Evolutionary conservation across 1,140 invertebrate genomes (phyloP), one percentile per base, ranked within the genome.

Genomic region (Helicoverpa armigera): DNA sequence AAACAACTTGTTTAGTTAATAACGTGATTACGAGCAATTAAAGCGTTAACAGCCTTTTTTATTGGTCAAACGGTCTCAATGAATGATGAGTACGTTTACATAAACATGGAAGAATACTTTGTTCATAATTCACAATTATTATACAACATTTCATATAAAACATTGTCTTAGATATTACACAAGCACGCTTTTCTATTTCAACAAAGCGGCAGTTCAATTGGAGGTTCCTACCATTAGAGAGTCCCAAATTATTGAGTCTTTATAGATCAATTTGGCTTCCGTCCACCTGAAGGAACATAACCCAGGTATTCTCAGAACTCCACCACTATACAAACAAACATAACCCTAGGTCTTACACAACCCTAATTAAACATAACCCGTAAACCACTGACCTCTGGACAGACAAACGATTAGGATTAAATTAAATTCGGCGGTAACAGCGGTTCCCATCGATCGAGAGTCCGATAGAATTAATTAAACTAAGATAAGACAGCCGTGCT

Each of bases 401-500:
- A 43, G 35, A 43, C 35, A 43, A 16, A 5, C 16, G 63, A 67
- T 70, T 29, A 53, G 50, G 50, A 53, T 54, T 53, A 75, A 48
- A 73, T 58, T 35, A 13, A 73, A 73, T 58, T 58, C 29, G 53
- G 73, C n/a, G 53, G 48, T 77, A 43, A 18, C 50, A 13, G 16
- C 60, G 23, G 58, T 48, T 67, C 48, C 7, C n/a, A 69, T 58
- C 63, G 76, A 50, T 80, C 58, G 43, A 3, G 18, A 48, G 10
- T 56, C 61, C 75, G n/a, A 70, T 58, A 58, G 78, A 81, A 83
- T 83, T 83, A 83, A 83, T 81, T 81, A 83, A 80, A 72, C 23
- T 29, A 43, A 35, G 82, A 83, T 83, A 83, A 83, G 60, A 72
- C 51, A 13, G 78, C 13, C 65, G 75, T 79, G 79, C 82, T 81